Percentiles rank a stretch among this genome's conserved stretches.
phyloP scores from a whole-genome alignment of 2,797 vertebrate species.

The Lagorchestes hirsutus region DNA sequence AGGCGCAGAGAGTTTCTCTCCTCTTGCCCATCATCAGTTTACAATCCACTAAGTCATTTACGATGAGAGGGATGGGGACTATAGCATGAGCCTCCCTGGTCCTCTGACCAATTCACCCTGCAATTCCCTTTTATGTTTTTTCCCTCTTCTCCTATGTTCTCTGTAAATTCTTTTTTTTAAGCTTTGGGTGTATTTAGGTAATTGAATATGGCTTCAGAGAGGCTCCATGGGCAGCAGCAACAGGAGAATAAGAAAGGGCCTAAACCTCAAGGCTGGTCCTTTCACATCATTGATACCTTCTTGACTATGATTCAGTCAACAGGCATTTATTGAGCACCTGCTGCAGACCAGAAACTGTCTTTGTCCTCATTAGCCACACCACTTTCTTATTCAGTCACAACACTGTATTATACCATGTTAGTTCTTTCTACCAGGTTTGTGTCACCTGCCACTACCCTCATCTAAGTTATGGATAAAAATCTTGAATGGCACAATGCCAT shows the following conservation, averaged over 20 bases:
- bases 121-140: not conserved
- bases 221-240: not conserved
- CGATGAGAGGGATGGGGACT: not conserved
- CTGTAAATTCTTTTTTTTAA: not conserved
- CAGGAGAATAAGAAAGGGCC: not conserved
- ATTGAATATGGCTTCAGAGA: not conserved
- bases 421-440: not conserved
- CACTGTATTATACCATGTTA: not conserved
- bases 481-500: not conserved
- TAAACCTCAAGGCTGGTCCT: not conserved
- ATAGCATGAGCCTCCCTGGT: not conserved
- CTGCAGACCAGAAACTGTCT: not conserved
- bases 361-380: not conserved
- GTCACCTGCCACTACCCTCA: not conserved
- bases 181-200: not conserved
- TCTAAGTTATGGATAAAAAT: not conserved
- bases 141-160: not conserved
- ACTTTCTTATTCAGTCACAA: not conserved
- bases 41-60: not conserved
- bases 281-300: not conserved
- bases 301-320: not conserved
- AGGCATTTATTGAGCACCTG: no score
- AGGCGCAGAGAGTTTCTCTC: no score
- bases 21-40: not conserved
- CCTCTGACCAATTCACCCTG: not conserved